Evolutionary conservation across 2,113 vertebrate species (phyloP).

Genomic region (Alethe castanea): DNA sequence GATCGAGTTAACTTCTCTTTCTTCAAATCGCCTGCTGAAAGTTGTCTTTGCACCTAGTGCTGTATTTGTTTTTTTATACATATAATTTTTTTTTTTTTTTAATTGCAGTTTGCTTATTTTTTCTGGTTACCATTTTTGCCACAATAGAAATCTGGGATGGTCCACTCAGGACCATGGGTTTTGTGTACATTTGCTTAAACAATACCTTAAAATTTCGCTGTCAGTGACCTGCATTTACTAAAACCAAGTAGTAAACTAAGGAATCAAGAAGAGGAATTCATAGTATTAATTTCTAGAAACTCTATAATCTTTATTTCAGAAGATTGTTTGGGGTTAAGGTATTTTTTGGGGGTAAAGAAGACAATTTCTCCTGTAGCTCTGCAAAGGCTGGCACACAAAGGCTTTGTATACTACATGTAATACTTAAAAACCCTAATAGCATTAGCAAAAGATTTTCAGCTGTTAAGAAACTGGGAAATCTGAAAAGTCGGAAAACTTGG

Average conservation of each 20-base stretch:
- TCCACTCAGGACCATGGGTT: neutral
- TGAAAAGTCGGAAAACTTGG: neutral
- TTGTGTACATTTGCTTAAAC: neutral
- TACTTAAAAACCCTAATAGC: neutral
- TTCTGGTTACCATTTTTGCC: neutral
- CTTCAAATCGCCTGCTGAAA: neutral
- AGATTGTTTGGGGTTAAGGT: neutral
- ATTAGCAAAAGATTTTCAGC: neutral
- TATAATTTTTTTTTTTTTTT: too few species aligned
- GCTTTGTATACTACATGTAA: neutral
- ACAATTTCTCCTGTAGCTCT: neutral
- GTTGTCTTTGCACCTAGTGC: neutral
- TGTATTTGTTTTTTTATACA: neutral
- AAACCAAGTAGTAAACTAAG: neutral
- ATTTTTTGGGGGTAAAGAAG: neutral
- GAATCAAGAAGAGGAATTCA: neutral
- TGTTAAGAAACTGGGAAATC: neutral
- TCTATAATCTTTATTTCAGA: neutral
- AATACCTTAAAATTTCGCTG: neutral
- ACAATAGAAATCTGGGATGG: neutral
- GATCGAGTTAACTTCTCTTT: slow-evolving; percentile 41
- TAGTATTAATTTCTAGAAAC: neutral
- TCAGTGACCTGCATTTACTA: neutral
- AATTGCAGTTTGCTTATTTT: neutral
- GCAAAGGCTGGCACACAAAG: neutral